Conservation (phyloP, 2,888 invertebrate species). For the Muschampia plurimacula region DNA sequence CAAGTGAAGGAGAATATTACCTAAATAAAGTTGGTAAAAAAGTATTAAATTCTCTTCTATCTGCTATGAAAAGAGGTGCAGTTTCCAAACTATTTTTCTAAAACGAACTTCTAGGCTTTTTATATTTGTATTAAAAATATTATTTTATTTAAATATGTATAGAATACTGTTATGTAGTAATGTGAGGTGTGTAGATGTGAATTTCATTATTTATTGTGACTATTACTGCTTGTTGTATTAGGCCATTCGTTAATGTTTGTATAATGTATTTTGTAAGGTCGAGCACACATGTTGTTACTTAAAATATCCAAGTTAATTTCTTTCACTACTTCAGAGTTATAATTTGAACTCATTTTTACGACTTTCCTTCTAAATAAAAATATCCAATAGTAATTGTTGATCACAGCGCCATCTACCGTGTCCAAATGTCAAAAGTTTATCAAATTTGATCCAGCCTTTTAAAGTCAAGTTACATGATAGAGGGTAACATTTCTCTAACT, state of each 20-base stretch:
- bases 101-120: conserved; percentile 23
- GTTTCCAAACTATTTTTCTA: conserved; percentile 27
- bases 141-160: not conserved
- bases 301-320: not conserved
- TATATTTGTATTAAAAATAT: not conserved
- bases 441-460: too few species aligned
- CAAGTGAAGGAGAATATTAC: conserved; percentile 16
- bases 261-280: conserved; percentile 1
- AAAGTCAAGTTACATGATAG: too few species aligned
- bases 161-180: not conserved
- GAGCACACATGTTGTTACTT: conserved; percentile 2
- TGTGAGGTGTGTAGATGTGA: conserved; percentile 20
- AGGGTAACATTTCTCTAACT: too few species aligned
- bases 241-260: conserved; percentile 6
- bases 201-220: conserved; percentile 47
- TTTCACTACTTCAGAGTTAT: too few species aligned
- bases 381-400: too few species aligned
- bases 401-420: too few species aligned
- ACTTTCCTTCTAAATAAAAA: too few species aligned
- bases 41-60: not conserved
- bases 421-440: too few species aligned
- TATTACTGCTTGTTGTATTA: conserved; percentile 16
- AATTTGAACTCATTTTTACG: too few species aligned
- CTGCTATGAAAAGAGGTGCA: conserved; percentile 24
- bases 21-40: not conserved